Conservation (phyloP, 2,797 vertebrate species). For the Sebastes melanostomus region DNA sequence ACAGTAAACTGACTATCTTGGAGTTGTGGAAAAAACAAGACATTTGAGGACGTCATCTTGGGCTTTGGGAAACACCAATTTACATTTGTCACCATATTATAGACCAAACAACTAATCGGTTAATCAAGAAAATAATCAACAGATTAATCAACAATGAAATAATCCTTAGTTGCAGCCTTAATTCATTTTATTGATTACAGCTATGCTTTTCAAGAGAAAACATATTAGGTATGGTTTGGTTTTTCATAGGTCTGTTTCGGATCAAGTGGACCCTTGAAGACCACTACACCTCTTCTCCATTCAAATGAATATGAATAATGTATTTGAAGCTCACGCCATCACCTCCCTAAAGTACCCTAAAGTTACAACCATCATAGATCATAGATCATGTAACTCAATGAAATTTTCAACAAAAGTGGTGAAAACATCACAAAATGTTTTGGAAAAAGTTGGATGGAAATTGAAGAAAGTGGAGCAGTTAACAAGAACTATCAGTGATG, state of each 20-base stretch:
- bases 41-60: neutral
- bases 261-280: neutral
- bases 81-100: neutral
- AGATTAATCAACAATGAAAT: neutral
- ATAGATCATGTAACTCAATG: neutral
- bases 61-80: neutral
- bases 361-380: no score
- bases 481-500: neutral
- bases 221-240: neutral
- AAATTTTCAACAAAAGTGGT: neutral
- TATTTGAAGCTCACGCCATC: neutral
- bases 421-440: neutral
- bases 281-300: neutral
- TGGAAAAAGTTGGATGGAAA: neutral
- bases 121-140: neutral
- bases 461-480: neutral
- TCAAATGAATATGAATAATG: neutral
- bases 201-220: neutral
- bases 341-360: neutral
- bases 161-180: no score
- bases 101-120: neutral
- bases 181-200: neutral
- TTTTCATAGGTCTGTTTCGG: neutral
- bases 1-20: neutral
- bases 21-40: no score